phyloP scores from a whole-genome alignment of 2,797 vertebrate species.

The Lophotriccus pileatus region DNA sequence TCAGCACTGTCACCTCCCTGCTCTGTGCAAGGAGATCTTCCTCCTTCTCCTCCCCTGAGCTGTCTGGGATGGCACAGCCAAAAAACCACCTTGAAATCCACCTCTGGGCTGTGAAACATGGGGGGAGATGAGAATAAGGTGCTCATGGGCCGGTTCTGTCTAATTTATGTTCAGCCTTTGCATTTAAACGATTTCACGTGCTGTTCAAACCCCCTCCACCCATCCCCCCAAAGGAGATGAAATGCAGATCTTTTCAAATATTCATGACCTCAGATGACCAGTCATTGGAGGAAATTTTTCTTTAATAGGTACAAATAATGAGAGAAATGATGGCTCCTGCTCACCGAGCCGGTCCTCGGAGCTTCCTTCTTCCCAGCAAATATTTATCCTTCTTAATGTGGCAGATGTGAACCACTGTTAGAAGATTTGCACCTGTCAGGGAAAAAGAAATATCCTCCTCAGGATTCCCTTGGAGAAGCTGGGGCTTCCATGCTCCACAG shows the following conservation, averaged over 20 bases:
- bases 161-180: neutral
- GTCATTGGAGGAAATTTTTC: neutral
- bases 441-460: neutral
- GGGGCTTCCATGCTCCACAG: neutral
- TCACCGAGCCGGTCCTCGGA: neutral
- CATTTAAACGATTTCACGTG: neutral
- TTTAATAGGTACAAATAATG: constrained; percentile 6
- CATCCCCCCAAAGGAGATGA: neutral
- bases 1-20: neutral
- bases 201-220: neutral
- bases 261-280: constrained; percentile 13
- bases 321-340: neutral
- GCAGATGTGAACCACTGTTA: neutral
- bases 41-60: neutral
- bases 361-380: constrained; percentile 27
- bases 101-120: neutral
- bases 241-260: constrained; percentile 30
- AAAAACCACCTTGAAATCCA: neutral
- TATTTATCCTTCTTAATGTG: constrained; percentile 3
- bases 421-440: neutral
- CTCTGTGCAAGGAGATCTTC: neutral
- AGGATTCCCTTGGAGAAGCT: neutral
- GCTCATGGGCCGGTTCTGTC: neutral
- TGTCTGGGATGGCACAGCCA: neutral
- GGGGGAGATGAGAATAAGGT: neutral